Evolutionary conservation across 2,888 invertebrate genomes (phyloP), one percentile per base, ranked within the genome.

Genomic region (Heliconius cydno): DNA sequence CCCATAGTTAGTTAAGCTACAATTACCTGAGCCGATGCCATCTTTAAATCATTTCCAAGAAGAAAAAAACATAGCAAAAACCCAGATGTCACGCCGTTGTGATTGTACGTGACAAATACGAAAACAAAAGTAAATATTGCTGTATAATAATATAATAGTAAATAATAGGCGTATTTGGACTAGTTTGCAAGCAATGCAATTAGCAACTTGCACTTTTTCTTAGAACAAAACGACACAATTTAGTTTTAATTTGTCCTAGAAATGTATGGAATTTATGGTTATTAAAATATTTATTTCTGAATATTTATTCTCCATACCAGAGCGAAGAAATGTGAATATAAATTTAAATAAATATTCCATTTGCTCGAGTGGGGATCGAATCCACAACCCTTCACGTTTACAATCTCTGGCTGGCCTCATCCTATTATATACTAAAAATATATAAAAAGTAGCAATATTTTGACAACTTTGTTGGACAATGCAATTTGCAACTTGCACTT

Each of bases 71-170:
- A 25, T 30, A 19, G 22, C 19, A 74, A 38, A 34, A 52, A 22
- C 7, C 22, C 38, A 75, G 75, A 63, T 34, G 71, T 28, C 38
- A 38, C 9, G 6, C 7, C n/a, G n/a, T 38, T 63, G 75, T 65
- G 10, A 25, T 25, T 28, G 12, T 28, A 63, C 65, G 65, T 75
- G 75, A 75, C 75, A 75, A 46, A 75, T 63, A 41, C 6, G 41
- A 75, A 65, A 75, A 65, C 65, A 75, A 75, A 73, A 73, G 73
- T 60, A 34, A 73, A 25, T 60, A 30, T 38, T 38, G 22, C 28
- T 65, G 15, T 65, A 3, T 65, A 28, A 25, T 65, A 15, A 65
- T 15, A 65, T 13, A 65, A 28, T 52, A 52, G 52, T 52, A 19
- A 52, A 52, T 52, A 22, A 52, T 52, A 52, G 28, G 1, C 28